phyloP scores from a whole-genome alignment of 2,113 vertebrate species.

The Greenwoodochromis staneri region DNA sequence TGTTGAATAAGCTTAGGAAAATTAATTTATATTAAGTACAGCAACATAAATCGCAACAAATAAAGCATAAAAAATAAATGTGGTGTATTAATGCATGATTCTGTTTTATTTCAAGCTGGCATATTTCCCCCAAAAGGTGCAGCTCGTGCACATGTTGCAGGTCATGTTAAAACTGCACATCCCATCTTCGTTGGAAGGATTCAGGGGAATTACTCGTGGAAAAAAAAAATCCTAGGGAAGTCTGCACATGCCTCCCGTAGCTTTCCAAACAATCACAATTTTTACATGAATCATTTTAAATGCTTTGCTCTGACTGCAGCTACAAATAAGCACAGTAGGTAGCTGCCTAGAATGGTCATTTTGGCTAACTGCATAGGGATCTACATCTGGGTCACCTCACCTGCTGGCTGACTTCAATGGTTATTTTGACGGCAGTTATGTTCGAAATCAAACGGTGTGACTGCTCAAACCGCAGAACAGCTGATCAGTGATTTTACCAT shows the following conservation, averaged over 20 bases:
- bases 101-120: background rate
- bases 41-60: background rate
- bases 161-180: background rate
- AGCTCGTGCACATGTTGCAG: background rate
- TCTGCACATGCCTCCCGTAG: background rate
- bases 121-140: background rate
- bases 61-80: background rate
- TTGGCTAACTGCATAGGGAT: background rate
- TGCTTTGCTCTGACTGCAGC: background rate
- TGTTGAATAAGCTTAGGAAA: background rate
- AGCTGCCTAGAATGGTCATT: background rate
- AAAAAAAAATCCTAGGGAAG: background rate
- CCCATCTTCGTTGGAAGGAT: background rate
- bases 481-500: background rate
- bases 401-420: background rate
- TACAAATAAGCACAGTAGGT: background rate
- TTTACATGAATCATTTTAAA: background rate
- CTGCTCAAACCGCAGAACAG: background rate
- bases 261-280: background rate
- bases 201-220: background rate
- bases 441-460: background rate
- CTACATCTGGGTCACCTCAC: background rate
- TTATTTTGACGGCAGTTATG: background rate
- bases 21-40: background rate
- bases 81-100: background rate